Base-by-base conservation (phyloP, 2,113 vertebrate genomes). In the Dromiciops gliroides region DNA sequence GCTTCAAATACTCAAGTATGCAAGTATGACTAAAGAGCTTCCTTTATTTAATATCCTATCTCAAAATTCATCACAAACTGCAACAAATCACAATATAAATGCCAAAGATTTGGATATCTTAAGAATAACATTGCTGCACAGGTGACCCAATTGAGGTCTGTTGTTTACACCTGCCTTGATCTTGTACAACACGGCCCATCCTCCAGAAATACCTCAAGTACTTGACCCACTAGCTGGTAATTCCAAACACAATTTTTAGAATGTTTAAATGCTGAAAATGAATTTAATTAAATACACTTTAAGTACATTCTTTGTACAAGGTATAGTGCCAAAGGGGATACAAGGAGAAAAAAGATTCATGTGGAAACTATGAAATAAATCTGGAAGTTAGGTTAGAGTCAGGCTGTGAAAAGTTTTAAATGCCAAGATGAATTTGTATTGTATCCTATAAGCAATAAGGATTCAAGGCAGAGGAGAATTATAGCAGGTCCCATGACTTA, bases 11-110 rank as follows among this genome's bases (percentile, higher is more conserved):
- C 4, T 11, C 89, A 3, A 26, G 51, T 89, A 52, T 14, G 25
- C 50, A 94, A 92, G 50, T 75, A 92, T 19, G 25, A 26, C 91
- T 25, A 37, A 28, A 93, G 92, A 94, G 14, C 8, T 48, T 95
- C 49, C 51, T 44, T 31, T 24, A 93, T 48, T 56, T 91, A 1
- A 53, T 56, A 75, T 4, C 44, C 53, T 91, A 3, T 52, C 25
- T 93, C 1, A 75, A 60, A 92, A 92, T 91, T 44, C 67, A 44
- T 4, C 19, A 44, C 37, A 83, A 2, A 16, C n/a, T 44, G 37
- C 67, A n/a, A 83, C 6, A 83, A 83, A 19, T n/a, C n/a, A 83
- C 67, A 44, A 8, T 44, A 22, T 44, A 83, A 83, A 83, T 83
- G 67, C n/a, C 37, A 83, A 83, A 83, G 56, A 67, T 67, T 37